Percentiles rank a stretch among this genome's conserved stretches.
phyloP scores from a whole-genome alignment of 2,888 invertebrate species.

The Clusia tigrina region DNA sequence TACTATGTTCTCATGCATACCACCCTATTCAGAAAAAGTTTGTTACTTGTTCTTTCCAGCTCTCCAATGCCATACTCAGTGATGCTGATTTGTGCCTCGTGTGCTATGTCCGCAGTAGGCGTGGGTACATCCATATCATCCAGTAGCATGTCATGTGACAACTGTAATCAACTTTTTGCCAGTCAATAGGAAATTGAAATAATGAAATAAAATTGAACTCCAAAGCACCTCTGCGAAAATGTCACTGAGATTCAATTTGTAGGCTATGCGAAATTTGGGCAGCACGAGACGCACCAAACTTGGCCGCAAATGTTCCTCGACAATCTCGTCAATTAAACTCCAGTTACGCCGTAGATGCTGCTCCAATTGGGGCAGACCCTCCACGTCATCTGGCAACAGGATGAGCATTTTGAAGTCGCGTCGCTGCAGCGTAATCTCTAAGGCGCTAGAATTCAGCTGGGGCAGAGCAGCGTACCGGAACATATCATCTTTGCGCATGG shows the following conservation, averaged over 20 bases:
- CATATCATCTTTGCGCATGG: conserved; percentile 41
- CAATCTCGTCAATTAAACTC: conserved; percentile 26
- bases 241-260: conserved; percentile 27
- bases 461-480: conserved; percentile 35
- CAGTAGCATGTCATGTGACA: not conserved
- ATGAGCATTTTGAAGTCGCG: conserved; percentile 31
- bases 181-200: not conserved
- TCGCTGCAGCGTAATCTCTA: conserved; percentile 35
- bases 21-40: no score
- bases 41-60: conserved; percentile 36
- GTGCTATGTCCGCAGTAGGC: conserved; percentile 11
- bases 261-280: conserved; percentile 38
- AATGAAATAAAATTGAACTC: not conserved
- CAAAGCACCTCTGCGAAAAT: conserved; percentile 34
- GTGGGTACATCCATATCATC: not conserved
- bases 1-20: no score
- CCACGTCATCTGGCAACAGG: conserved; percentile 34
- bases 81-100: conserved; percentile 34
- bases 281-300: conserved; percentile 36
- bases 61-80: conserved; percentile 41
- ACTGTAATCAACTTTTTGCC: not conserved
- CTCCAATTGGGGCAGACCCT: conserved; percentile 33
- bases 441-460: conserved; percentile 39
- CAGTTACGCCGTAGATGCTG: conserved; percentile 30
- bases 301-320: conserved; percentile 16